Conservation (phyloP, 2,888 invertebrate species). For the Sipunculus nudus region DNA sequence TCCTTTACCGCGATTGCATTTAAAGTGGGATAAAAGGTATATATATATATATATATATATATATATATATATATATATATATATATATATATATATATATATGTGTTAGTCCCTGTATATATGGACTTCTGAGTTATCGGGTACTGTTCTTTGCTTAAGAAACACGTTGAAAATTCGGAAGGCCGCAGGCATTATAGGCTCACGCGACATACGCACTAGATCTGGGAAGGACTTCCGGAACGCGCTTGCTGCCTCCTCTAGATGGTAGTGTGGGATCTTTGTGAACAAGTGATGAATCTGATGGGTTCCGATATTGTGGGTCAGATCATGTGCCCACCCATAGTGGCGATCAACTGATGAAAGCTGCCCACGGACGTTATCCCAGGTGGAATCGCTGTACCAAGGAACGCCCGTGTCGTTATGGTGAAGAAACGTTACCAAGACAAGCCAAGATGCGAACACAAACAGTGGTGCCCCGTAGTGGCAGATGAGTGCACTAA, state of each 20-base stretch:
- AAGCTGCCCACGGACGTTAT: conserved; percentile 53
- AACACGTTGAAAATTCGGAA: conserved; percentile 44
- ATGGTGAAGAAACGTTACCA: conserved; percentile 57
- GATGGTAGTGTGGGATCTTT: conserved; percentile 54
- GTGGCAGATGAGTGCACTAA: conserved; percentile 40
- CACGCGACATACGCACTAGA: conserved; percentile 42
- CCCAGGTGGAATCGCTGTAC: conserved; percentile 48
- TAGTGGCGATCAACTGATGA: conserved; percentile 55
- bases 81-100: neutral
- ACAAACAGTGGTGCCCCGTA: conserved; percentile 47
- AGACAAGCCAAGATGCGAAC: conserved; percentile 50
- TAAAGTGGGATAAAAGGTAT: no score
- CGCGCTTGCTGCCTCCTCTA: conserved; percentile 49
- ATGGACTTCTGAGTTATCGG: conserved; percentile 2
- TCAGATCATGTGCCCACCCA: conserved; percentile 52
- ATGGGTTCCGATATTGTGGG: conserved; percentile 56
- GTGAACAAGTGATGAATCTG: conserved; percentile 56
- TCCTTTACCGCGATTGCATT: no score
- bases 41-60: no score
- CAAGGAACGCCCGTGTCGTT: conserved; percentile 53
- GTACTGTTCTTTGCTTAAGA: neutral
- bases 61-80: no score
- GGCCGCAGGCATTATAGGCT: conserved; percentile 45
- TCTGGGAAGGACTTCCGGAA: conserved; percentile 49
- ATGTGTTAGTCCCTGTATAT: neutral